Conservation (phyloP, 2,113 vertebrate species). For the Cebus imitator region DNA sequence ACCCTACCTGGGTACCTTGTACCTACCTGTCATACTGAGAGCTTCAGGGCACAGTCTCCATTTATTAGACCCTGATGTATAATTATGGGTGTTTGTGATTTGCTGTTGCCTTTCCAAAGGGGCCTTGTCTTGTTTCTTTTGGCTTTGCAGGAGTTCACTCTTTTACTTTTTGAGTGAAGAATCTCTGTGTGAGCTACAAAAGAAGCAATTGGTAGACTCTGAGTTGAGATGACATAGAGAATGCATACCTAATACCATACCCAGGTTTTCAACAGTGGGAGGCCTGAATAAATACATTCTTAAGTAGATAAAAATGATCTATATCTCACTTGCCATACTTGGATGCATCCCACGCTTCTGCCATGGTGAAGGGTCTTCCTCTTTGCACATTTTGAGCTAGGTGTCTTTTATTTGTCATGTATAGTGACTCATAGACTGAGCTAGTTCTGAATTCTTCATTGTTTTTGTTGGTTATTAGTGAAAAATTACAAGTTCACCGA, state of each 20-base stretch:
- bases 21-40: neutral
- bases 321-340: neutral
- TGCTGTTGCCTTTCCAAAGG: neutral
- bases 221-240: constrained; percentile 18
- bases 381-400: neutral
- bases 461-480: neutral
- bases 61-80: neutral
- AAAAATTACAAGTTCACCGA: neutral
- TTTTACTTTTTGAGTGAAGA: neutral
- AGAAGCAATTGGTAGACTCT: neutral
- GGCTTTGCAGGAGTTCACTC: neutral
- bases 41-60: neutral
- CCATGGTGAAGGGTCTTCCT: neutral
- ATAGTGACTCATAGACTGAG: neutral
- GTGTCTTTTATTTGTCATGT: neutral
- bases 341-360: neutral
- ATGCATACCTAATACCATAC: neutral
- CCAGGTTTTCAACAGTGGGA: neutral
- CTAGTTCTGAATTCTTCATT: neutral
- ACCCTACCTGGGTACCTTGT: neutral
- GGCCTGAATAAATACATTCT: constrained; percentile 41
- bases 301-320: constrained; percentile 37
- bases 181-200: neutral
- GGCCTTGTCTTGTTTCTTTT: neutral
- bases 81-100: neutral